Base-by-base conservation (phyloP, 2,888 invertebrate genomes). In the Nomada flava region DNA sequence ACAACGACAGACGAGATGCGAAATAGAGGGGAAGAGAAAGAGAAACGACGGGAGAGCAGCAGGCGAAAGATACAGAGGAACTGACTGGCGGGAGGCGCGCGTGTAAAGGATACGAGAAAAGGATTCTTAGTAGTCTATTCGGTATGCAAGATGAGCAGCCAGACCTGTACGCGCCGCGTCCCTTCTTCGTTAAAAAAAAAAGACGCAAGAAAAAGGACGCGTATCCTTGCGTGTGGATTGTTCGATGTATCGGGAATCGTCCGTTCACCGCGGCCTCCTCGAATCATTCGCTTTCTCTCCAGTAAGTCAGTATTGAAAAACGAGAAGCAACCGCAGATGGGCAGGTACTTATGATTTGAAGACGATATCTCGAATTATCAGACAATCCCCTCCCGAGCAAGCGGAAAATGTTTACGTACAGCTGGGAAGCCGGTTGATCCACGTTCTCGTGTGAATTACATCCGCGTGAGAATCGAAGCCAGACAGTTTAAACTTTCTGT, bases 121-220 rank as follows among this genome's bases (percentile, higher is more conserved):
- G 87, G 87, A 89, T 90, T 91, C 89, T 88, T 85, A 85, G 88
- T 89, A 87, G 87, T 90, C 88, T 82, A 90, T 86, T 91, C 86
- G 82, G 89, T 91, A 91, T 91, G 89, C 91, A 86, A 82, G 88
- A 88, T 90, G 85, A 76, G 84, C 86, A 85, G 84, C 71, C 86
- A 59, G 81, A 76, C 87, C 86, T 84, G 84, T 88, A 88, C 75
- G 77, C 85, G 79, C 81, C 80, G 85, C 76, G 80, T 88, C 86
- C 89, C 85, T 85, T 82, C 84, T 79, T 80, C 68, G 71, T 53
- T 73, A 72, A 52, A 87, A 78, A 76, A 83, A 81, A 62, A 75
- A 52, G 15, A 29, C 26, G 20, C 29, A 26, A 5, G 10, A 57
- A 15, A 83, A 78, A 84, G 64, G 50, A 75, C 55, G 82, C 74